Base-by-base conservation (phyloP, 2,113 vertebrate species). In the Ranitomeya variabilis region DNA sequence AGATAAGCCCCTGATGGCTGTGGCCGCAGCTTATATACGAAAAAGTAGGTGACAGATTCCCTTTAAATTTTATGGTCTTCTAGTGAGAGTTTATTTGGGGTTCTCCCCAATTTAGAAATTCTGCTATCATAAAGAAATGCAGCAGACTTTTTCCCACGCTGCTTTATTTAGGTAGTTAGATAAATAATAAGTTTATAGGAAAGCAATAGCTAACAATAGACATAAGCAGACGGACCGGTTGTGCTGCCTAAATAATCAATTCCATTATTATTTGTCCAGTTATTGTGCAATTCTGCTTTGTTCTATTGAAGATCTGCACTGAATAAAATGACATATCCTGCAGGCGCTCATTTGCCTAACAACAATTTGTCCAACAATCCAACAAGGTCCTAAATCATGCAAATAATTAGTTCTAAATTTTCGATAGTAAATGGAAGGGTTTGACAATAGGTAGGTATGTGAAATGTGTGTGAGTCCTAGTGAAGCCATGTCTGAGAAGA, bases 261-360 rank as follows among this genome's bases (percentile, higher is more conserved):
- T 86, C 71, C 62, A 19, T 77, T 77, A 76, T 86, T 77, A 86
- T 74, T 73, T 64, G 55, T 86, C 77, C 84, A 77, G 84, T 86
- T 77, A 62, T 77, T 86, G 84, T 77, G 84, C 84, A 86, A 77
- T 37, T n/a, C 71, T 60, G 55, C 31, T 86, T 62, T 86, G 84
- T 86, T 77, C 57, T 23, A 3, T 73, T 23, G 12, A 26, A 60
- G 16, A 60, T 45, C 23, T 74, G 37, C 15, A 12, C 8, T 62
- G 19, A 45, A 13, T 11, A 77, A 60, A 59, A 86, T 64, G 55
- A 60, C 37, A 77, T 60, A 77, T 51, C 69, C 84, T 86, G 55
- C 69, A 86, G 71, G 84, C 84, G n/a, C 74, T 76, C 19, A 83
- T 83, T 64, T 74, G 84, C 54, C 4, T 59, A 55, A 60, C 6